Conservation (phyloP, 2,113 vertebrate species). For the Nannospalax galili region DNA sequence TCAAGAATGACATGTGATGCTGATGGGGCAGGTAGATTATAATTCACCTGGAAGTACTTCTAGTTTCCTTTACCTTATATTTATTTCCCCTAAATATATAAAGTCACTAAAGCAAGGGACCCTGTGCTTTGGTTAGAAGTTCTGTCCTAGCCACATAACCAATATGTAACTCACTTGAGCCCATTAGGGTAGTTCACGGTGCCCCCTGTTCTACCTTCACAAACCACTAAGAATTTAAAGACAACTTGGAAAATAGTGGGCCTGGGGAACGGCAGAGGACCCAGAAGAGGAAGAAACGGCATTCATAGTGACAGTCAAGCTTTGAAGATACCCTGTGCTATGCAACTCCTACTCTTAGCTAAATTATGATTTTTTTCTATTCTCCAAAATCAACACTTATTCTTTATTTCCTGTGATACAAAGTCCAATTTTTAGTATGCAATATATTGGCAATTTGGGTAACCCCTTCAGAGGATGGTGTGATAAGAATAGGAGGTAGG, state of each 20-base stretch:
- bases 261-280: not conserved
- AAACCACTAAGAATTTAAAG: not conserved
- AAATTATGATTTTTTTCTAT: not conserved
- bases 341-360: not conserved
- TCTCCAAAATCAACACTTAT: not conserved
- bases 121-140: not conserved
- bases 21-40: not conserved
- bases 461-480: too few relatives aligned
- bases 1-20: not conserved
- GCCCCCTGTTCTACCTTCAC: not conserved
- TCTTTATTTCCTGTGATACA: not conserved
- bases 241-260: slow-evolving; percentile 2
- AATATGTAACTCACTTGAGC: not conserved
- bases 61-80: not conserved
- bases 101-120: not conserved
- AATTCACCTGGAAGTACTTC: not conserved
- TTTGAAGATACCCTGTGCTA: not conserved
- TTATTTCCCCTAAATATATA: too few relatives aligned
- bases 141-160: not conserved
- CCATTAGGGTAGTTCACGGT: not conserved
- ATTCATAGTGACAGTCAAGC: not conserved
- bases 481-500: too few relatives aligned
- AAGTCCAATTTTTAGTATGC: not conserved
- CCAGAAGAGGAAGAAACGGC: too few relatives aligned
- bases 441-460: too few relatives aligned